Percentiles rank a stretch among this genome's conserved stretches.
Conservation (phyloP, 2,113 vertebrate genomes). For the Prietella phreatophila region DNA sequence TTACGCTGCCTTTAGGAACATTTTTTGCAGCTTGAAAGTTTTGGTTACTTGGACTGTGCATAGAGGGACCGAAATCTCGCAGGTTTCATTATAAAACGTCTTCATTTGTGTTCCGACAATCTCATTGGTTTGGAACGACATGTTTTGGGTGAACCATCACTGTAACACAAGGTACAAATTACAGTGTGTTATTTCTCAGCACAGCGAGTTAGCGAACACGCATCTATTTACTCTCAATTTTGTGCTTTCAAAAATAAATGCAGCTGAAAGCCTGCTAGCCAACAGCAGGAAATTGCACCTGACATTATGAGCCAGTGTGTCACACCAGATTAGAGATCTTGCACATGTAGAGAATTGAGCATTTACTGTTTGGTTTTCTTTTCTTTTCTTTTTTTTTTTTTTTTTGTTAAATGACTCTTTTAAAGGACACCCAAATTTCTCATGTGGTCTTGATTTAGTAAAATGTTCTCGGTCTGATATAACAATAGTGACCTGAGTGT, state of each 20-base stretch:
- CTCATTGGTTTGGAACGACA: too few relatives aligned
- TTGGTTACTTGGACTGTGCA: too few relatives aligned
- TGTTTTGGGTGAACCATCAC: too few relatives aligned
- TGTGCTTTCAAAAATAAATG: neutral
- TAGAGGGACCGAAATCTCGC: too few relatives aligned
- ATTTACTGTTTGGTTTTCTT: neutral
- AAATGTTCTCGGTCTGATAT: neutral
- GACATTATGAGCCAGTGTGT: neutral
- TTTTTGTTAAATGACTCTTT: neutral
- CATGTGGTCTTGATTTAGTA: constrained; percentile 3
- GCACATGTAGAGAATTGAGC: neutral
- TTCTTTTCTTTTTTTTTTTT: neutral
- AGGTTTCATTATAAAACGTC: too few relatives aligned
- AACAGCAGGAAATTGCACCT: neutral
- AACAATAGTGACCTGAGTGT: neutral
- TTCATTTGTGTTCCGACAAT: too few relatives aligned
- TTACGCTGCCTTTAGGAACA: too few relatives aligned
- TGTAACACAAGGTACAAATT: neutral
- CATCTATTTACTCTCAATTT: neutral
- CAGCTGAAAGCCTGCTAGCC: neutral
- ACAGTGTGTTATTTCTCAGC: neutral
- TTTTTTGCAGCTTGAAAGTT: too few relatives aligned
- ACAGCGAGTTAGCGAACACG: neutral
- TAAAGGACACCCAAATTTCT: neutral
- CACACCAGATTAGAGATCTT: neutral